Percentiles rank a stretch among this genome's conserved stretches.
phyloP scores from a whole-genome alignment of 1,140 invertebrate species.

The Aplysia californica region DNA sequence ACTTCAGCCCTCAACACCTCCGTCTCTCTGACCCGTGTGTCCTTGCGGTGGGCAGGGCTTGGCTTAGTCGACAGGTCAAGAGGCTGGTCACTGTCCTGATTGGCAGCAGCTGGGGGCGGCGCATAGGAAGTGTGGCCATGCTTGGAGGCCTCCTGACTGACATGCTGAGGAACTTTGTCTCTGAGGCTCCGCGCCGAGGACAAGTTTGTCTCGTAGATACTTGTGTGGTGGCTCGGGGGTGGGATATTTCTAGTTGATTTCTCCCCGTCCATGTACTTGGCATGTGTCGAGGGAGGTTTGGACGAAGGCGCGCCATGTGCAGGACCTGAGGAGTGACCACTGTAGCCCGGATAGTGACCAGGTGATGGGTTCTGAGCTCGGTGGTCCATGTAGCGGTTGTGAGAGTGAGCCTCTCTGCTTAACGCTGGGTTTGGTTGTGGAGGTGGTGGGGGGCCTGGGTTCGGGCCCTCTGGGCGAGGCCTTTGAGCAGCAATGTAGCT shows the following conservation, averaged over 20 bases:
- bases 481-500: not conserved
- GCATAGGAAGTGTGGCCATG: not conserved
- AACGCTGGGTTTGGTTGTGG: not conserved
- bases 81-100: slow-evolving; percentile 35
- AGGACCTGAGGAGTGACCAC: no score
- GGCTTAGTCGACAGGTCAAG: slow-evolving; percentile 49
- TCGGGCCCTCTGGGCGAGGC: not conserved
- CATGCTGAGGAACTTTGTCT: not conserved
- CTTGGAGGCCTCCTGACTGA: not conserved
- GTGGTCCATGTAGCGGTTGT: not conserved
- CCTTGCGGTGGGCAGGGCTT: not conserved
- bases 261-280: no score
- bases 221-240: not conserved
- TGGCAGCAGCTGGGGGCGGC: not conserved
- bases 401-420: not conserved
- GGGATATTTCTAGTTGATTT: no score
- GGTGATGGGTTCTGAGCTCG: not conserved
- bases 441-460: not conserved
- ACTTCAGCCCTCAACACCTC: no score
- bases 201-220: not conserved
- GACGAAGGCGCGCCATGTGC: no score
- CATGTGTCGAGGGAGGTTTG: no score
- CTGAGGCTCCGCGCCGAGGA: not conserved
- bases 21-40: no score
- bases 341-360: not conserved